Conservation (phyloP, 2,888 invertebrate species). For the Andrena camellia region DNA sequence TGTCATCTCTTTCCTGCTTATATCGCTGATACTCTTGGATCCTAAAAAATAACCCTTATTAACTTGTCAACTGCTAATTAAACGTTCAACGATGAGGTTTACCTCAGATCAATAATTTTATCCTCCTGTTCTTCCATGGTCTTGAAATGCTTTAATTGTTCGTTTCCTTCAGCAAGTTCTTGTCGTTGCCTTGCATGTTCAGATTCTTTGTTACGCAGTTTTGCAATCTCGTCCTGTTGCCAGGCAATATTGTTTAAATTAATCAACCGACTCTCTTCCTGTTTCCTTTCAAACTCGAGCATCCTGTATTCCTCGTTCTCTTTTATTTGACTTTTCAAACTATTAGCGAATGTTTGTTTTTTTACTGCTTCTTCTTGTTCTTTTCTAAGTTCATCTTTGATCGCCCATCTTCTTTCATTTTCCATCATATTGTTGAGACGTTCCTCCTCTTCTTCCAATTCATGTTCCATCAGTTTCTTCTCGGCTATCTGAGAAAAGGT, state of each 20-base stretch:
- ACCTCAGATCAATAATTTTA: conserved; percentile 88
- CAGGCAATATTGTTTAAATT: conserved; percentile 88
- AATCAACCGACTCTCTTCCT: conserved; percentile 89
- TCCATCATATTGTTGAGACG: conserved; percentile 91
- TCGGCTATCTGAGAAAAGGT: conserved; percentile 78
- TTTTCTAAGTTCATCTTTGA: conserved; percentile 87
- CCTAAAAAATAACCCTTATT: conserved; percentile 71
- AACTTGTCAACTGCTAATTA: not conserved
- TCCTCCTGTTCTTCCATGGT: conserved; percentile 89
- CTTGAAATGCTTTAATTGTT: conserved; percentile 88
- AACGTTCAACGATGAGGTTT: conserved; percentile 7
- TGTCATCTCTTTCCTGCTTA: conserved; percentile 88
- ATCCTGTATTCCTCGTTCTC: conserved; percentile 86
- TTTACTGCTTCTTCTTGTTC: conserved; percentile 84
- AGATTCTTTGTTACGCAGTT: conserved; percentile 82
- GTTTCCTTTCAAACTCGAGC: conserved; percentile 89
- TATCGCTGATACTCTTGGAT: conserved; percentile 88
- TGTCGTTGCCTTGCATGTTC: conserved; percentile 74
- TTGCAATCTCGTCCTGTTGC: conserved; percentile 88
- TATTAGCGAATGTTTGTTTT: conserved; percentile 87
- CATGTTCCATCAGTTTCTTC: conserved; percentile 83
- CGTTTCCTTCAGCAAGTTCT: conserved; percentile 86
- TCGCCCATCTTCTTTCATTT: conserved; percentile 87
- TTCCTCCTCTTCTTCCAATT: conserved; percentile 83
- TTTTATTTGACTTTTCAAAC: conserved; percentile 87